These are phyloP conservation scores for Nomada hirtipes DNA, from an alignment of 2,888 invertebrate species.

Conservation along the genomic window DNA sequence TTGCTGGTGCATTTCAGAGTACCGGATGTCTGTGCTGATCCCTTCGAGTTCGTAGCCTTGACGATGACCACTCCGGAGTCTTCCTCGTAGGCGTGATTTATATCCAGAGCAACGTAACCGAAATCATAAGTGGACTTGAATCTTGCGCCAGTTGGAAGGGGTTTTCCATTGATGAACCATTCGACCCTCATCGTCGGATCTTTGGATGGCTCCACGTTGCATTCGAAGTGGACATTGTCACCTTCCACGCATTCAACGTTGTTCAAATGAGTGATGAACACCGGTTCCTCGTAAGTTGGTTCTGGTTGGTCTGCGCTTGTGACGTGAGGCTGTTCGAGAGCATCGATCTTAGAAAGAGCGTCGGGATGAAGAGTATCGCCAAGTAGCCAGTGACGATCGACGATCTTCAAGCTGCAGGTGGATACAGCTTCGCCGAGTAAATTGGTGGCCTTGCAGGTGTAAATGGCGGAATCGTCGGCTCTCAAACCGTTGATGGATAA, in stretches of 20 bases:
- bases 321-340: slow-evolving; percentile 92
- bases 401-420: slow-evolving; percentile 94
- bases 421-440: slow-evolving; percentile 97
- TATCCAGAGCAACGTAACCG: slow-evolving; percentile 96
- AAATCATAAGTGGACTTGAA: slow-evolving; percentile 98
- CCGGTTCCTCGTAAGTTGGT: slow-evolving; percentile 92
- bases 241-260: slow-evolving; percentile 95
- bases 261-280: slow-evolving; percentile 95
- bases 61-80: slow-evolving; percentile 97
- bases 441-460: slow-evolving; percentile 97
- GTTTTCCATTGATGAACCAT: slow-evolving; percentile 98
- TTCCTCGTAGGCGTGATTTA: slow-evolving; percentile 94
- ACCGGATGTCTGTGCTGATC: slow-evolving; percentile 95
- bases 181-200: slow-evolving; percentile 96
- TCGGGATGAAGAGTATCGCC: slow-evolving; percentile 95
- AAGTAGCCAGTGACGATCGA: slow-evolving; percentile 94
- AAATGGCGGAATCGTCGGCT: slow-evolving; percentile 96
- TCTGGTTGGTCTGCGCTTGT: slow-evolving; percentile 90
- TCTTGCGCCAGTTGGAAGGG: slow-evolving; percentile 94
- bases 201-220: slow-evolving; percentile 95
- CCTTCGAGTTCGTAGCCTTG: slow-evolving; percentile 94
- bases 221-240: slow-evolving; percentile 95
- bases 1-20: slow-evolving; percentile 93
- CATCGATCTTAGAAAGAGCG: slow-evolving; percentile 93
- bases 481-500: slow-evolving; percentile 94